Percentiles rank a stretch among this genome's conserved stretches.
Conservation (phyloP, 2,113 vertebrate species). For the Pimephales promelas region DNA sequence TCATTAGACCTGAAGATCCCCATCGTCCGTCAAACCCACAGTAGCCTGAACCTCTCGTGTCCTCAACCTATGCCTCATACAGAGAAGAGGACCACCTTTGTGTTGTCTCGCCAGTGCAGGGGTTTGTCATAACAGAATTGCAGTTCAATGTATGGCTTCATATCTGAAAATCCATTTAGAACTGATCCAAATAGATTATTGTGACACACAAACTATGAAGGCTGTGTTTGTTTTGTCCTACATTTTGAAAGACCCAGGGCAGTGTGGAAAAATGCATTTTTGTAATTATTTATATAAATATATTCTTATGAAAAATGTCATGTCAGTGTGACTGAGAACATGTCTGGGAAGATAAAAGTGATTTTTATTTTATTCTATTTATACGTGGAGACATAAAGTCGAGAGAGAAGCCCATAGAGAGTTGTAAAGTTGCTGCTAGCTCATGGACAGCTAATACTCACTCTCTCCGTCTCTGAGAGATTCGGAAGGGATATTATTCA, state of each 20-base stretch:
- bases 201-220: background rate
- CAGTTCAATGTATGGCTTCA: background rate
- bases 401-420: too few relatives aligned
- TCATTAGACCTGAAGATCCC: conserved; percentile 38
- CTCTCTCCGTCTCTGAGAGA: too few relatives aligned
- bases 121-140: conserved; percentile 3
- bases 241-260: background rate
- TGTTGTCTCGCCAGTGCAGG: conserved; percentile 16
- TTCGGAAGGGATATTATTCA: too few relatives aligned
- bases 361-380: background rate
- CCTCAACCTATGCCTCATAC: conserved; percentile 2
- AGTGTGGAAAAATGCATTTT: too few relatives aligned
- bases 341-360: background rate
- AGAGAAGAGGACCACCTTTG: background rate
- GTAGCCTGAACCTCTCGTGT: background rate
- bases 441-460: too few relatives aligned
- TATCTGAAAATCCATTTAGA: background rate
- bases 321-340: too few relatives aligned
- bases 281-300: too few relatives aligned
- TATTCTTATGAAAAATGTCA: background rate
- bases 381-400: too few relatives aligned
- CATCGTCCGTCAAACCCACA: conserved; percentile 32
- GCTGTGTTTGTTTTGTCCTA: background rate
- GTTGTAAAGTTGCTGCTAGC: too few relatives aligned
- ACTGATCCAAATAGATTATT: background rate